A percentile compares a stretch with the other conserved stretches of the same genome.
Conservation (phyloP, 2,888 invertebrate species). For the Epistrophe grossulariae region DNA sequence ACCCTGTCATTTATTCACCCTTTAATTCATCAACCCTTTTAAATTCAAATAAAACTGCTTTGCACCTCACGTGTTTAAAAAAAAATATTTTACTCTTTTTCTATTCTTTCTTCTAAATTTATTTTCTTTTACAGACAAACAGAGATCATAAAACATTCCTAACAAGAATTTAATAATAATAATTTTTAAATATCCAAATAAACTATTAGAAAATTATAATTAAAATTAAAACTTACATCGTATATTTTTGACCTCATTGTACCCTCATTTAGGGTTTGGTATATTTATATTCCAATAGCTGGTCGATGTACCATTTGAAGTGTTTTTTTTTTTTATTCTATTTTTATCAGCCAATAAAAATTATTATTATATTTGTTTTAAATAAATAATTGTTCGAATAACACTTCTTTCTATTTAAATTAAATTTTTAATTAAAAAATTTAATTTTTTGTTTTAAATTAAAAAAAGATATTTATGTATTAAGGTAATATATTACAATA, state of each 20-base stretch:
- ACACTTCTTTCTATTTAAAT: constrained; percentile 63
- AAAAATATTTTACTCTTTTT: constrained; percentile 11
- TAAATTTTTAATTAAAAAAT: constrained; percentile 26
- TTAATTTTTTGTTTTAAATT: constrained; percentile 60
- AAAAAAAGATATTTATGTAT: neutral
- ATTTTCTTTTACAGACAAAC: neutral
- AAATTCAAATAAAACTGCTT: constrained; percentile 12
- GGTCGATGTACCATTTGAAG: constrained; percentile 77
- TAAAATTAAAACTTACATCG: constrained; percentile 81
- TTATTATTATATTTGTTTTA: neutral
- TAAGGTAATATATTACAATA: constrained; percentile 28
- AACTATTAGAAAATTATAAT: neutral
- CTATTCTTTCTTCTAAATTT: neutral
- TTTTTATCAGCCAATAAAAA: constrained; percentile 75
- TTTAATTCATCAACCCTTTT: constrained; percentile 31
- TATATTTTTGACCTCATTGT: constrained; percentile 84
- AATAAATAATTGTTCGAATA: constrained; percentile 41
- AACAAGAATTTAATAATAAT: neutral
- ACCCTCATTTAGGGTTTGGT: constrained; percentile 83
- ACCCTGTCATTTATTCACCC: constrained; percentile 44
- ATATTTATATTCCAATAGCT: constrained; percentile 83
- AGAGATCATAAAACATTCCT: constrained; percentile 12
- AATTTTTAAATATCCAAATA: neutral
- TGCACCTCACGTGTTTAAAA: constrained; percentile 54
- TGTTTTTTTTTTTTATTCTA: neutral